Base-by-base conservation (phyloP, 2,888 invertebrate species). In the Dolichomitus sp. region DNA sequence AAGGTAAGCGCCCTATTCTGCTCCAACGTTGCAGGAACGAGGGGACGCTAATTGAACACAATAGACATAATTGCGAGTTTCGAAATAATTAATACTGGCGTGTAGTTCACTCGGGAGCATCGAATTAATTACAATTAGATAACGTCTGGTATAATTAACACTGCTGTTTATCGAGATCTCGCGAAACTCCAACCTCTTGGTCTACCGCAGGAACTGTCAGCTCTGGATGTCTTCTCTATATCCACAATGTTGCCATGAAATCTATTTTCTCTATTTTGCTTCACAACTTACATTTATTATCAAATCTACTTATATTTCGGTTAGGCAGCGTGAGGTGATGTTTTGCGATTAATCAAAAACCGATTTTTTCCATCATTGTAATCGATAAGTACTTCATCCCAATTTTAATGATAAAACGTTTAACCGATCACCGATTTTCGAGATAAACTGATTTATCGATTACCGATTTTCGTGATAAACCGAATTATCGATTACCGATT, bases 71-170 rank as follows among this genome's bases (percentile, higher is more conserved):
- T 86, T 88, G 59, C 72, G 72, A 45, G 19, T 45, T 59, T 45
- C 59, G 30, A 57, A 59, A 72, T 59, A 72, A 72, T 72, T 72
- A 72, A 72, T 72, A 72, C 59, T 48, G 45, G 30, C 42, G 30
- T 27, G 42, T 57, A 57, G 42, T 45, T 59, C 45, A 42, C 72
- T 17, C 12, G 42, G 14, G 17, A 11, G 5, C 45, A 59, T 59
- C 85, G 84, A 83, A 83, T 87, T 90, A 89, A 90, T 89, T 88
- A 87, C 87, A 87, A 86, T 89, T 88, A 88, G 86, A 87, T 88
- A 89, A 88, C 88, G 85, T 85, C 84, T 37, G 59, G 76, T 83
- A 84, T 87, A 88, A 89, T 90, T 89, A 89, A 89, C 89, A 87
- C 86, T 84, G 86, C 85, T 87, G 86, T 86, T 86, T 81, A 74